Evolutionary conservation across 2,797 vertebrate genomes (phyloP).

Genomic region (Linurgus olivaceus): DNA sequence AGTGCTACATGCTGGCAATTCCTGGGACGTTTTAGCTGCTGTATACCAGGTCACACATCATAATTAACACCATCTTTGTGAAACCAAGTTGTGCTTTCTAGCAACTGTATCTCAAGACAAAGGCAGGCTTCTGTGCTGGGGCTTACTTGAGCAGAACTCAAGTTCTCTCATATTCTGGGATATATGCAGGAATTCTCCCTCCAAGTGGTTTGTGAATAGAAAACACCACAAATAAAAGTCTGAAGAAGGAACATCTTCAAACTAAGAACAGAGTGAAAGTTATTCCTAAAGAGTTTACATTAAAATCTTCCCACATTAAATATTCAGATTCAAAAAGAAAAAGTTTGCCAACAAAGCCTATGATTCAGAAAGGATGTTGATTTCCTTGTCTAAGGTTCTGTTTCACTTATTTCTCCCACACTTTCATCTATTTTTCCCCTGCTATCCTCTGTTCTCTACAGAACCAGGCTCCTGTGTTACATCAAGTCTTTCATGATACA

Average conservation of each 20-base stretch:
- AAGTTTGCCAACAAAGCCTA: not conserved
- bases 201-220: not conserved
- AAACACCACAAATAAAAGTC: not conserved
- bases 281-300: not conserved
- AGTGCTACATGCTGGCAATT: not conserved
- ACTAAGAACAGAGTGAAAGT: not conserved
- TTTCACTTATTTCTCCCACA: not conserved
- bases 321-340: not conserved
- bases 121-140: not conserved
- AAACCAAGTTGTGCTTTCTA: not conserved
- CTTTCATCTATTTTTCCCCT: not conserved
- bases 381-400: not conserved
- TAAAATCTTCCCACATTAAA: not conserved
- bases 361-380: not conserved
- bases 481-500: not conserved
- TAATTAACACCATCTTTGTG: not conserved
- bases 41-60: not conserved
- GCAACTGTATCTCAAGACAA: accelerated
- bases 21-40: not conserved
- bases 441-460: not conserved
- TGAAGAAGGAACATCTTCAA: not conserved
- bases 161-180: too few species aligned
- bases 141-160: not conserved
- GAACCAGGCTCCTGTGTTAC: not conserved
- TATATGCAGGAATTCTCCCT: not conserved